A percentile compares a stretch with the other conserved stretches of the same genome.
Conservation (phyloP, 2,888 invertebrate genomes). For the Portevinia maculata region DNA sequence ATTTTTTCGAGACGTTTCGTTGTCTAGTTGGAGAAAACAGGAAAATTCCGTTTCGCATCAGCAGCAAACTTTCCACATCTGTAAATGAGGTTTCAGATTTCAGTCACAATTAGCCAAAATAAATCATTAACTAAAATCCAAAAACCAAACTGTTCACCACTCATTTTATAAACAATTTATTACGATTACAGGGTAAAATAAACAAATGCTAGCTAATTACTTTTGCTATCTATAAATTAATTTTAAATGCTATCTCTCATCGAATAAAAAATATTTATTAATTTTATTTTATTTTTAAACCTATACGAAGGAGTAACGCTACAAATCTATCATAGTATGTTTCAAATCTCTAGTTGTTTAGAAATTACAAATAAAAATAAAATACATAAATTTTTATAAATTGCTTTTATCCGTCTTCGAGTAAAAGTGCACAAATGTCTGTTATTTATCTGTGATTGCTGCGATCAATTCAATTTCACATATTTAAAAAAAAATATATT, state of each 20-base stretch:
- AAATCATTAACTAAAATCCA: background rate
- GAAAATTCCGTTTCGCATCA: too few species aligned
- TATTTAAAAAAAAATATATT: constrained; percentile 14
- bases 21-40: too few species aligned
- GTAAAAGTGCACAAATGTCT: constrained; percentile 66
- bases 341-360: background rate
- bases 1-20: too few species aligned
- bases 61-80: too few species aligned
- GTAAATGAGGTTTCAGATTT: constrained; percentile 44
- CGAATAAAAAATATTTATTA: background rate
- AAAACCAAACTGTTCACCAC: constrained; percentile 4
- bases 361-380: constrained; percentile 6
- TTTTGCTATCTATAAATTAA: constrained; percentile 24
- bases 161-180: constrained; percentile 32
- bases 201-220: constrained; percentile 3
- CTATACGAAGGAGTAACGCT: background rate
- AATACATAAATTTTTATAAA: constrained; percentile 20
- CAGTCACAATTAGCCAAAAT: constrained; percentile 15
- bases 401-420: constrained; percentile 59
- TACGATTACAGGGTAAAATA: constrained; percentile 55
- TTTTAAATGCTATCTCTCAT: constrained; percentile 14
- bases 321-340: background rate
- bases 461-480: constrained; percentile 71
- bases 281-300: background rate
- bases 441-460: constrained; percentile 72